Percentiles rank a stretch among this genome's conserved stretches.
Conservation (phyloP, 2,797 vertebrate species). For the Poeciliopsis infans region DNA sequence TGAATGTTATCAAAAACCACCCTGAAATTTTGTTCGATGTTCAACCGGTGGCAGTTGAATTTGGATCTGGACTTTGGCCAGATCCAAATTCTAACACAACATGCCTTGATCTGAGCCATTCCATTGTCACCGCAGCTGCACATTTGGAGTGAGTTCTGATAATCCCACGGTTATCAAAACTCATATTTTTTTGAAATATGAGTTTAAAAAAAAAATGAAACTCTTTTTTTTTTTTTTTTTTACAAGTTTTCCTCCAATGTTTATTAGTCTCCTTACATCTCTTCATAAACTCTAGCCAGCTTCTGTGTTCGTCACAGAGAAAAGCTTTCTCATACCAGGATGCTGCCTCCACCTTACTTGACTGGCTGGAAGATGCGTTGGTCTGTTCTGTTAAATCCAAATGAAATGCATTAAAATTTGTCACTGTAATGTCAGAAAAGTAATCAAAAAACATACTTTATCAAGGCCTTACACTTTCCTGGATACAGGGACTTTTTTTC, state of each 20-base stretch:
- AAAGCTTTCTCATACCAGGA: background rate
- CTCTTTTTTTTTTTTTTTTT: background rate
- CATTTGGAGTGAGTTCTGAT: background rate
- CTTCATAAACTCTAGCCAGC: background rate
- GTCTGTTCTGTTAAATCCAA: background rate
- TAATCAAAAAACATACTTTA: too few relatives aligned
- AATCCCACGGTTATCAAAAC: too few relatives aligned
- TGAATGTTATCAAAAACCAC: constrained; percentile 42
- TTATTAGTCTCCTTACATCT: background rate
- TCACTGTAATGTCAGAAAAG: background rate
- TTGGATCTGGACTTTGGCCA: background rate
- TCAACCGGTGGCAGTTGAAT: background rate
- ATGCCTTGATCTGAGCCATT: background rate
- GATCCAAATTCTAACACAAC: too few relatives aligned
- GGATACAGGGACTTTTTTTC: background rate
- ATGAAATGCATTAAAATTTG: background rate
- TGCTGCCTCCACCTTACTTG: background rate
- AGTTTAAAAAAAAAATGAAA: too few relatives aligned
- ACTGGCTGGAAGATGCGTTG: background rate
- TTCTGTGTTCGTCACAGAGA: background rate
- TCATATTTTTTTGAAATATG: too few relatives aligned
- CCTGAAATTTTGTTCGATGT: background rate
- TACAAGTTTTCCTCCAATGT: background rate
- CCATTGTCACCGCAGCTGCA: background rate
- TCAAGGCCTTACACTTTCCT: background rate